Percentiles rank a stretch among this genome's conserved stretches.
These are phyloP conservation scores for Dryobota labecula DNA, from an alignment of 2,888 invertebrate genomes.

Conservation along the genomic window DNA sequence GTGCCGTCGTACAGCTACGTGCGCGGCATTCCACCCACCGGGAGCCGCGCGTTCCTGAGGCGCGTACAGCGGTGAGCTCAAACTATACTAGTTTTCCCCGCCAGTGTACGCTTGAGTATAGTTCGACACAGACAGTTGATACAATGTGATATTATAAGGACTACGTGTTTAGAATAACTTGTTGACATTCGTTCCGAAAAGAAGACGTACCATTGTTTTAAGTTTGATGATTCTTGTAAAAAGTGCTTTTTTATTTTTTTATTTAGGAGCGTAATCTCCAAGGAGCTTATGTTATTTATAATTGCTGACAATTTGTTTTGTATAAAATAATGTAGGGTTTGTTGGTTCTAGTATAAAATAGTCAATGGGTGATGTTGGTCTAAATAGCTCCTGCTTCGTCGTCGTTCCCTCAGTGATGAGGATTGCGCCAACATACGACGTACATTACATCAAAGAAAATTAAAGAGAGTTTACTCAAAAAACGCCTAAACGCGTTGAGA, in stretches of 20 bases:
- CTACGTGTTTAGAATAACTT: constrained; percentile 30
- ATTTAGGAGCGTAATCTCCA: constrained; percentile 53
- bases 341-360: constrained; percentile 20
- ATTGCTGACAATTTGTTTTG: constrained; percentile 17
- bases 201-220: constrained; percentile 39
- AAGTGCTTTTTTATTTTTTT: constrained; percentile 18
- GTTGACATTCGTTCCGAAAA: constrained; percentile 18
- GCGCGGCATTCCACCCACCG: too few species aligned
- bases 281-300: constrained; percentile 33
- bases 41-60: too few species aligned
- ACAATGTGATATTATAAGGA: constrained; percentile 56
- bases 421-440: neutral
- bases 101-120: neutral
- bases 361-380: neutral
- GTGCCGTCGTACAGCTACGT: too few species aligned
- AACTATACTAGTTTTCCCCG: neutral
- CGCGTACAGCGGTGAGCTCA: too few species aligned
- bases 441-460: neutral
- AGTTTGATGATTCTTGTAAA: constrained; percentile 45
- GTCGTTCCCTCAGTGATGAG: too few species aligned
- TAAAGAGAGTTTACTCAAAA: neutral
- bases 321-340: constrained; percentile 19
- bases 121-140: constrained; percentile 26
- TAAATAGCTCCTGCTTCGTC: neutral
- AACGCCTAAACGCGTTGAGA: neutral